phyloP scores from a whole-genome alignment of 2,113 vertebrate species.

The Xenus cinereus region DNA sequence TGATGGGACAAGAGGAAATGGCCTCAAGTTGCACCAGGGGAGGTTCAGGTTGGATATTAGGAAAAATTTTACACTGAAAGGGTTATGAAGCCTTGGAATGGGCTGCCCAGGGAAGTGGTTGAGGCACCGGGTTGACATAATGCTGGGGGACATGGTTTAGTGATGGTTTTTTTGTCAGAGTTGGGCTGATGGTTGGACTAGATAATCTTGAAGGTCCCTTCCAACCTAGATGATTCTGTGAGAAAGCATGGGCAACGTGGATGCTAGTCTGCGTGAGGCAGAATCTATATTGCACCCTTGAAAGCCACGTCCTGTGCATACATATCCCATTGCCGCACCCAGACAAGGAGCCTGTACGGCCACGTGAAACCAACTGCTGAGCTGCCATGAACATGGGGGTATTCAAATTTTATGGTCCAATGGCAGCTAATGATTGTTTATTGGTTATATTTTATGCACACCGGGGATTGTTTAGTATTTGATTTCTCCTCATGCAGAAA shows the following conservation, averaged over 20 bases:
- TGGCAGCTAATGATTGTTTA: slow-evolving; percentile 60
- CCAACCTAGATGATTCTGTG: neutral
- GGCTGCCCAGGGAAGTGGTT: too few species aligned
- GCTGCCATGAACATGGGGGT: slow-evolving; percentile 1
- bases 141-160: too few species aligned
- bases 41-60: too few species aligned
- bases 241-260: neutral
- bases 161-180: too few species aligned
- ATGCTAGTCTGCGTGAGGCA: neutral
- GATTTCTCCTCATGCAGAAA: slow-evolving; percentile 57
- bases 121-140: too few species aligned
- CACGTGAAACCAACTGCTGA: neutral
- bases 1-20: too few species aligned
- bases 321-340: neutral
- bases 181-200: too few species aligned
- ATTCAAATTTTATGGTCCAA: slow-evolving; percentile 36
- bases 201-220: too few species aligned
- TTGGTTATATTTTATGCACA: slow-evolving; percentile 63
- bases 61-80: too few species aligned
- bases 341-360: neutral
- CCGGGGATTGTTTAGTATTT: slow-evolving; percentile 40
- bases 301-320: neutral
- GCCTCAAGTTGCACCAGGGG: too few species aligned
- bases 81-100: too few species aligned
- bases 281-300: neutral